These are phyloP conservation scores for Solea solea DNA, from an alignment of 2,113 vertebrate genomes.

Conservation along the genomic window DNA sequence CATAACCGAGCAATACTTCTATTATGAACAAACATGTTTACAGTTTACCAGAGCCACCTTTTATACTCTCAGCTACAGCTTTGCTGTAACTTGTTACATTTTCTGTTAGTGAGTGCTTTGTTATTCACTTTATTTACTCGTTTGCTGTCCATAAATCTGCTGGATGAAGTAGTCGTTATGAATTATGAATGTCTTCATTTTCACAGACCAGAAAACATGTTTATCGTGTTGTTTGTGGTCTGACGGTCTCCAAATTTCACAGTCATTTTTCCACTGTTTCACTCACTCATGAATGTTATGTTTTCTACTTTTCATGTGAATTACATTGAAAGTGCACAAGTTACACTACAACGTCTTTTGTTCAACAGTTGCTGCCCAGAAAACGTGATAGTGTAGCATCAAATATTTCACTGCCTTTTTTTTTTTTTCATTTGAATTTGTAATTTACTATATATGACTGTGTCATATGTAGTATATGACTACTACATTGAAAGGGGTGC, in stretches of 20 bases:
- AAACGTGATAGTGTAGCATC: slow-evolving; percentile 19
- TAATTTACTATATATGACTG: not conserved
- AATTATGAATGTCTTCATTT: not conserved
- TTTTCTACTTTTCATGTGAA: slow-evolving; percentile 17
- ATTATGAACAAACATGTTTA: not conserved
- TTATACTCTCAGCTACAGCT: not conserved
- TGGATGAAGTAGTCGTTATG: not conserved
- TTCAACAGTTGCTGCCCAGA: slow-evolving; percentile 2
- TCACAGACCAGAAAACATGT: not conserved
- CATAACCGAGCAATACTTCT: slow-evolving; percentile 25
- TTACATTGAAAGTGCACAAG: not conserved
- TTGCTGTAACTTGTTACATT: not conserved
- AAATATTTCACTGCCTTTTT: not conserved
- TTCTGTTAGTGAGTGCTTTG: not conserved
- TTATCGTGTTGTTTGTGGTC: not conserved
- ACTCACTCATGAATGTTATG: slow-evolving; percentile 34
- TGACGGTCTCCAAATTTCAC: not conserved
- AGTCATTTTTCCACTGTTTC: not conserved
- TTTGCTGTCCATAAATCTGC: slow-evolving; percentile 6
- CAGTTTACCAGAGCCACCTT: not conserved
- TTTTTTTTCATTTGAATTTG: not conserved
- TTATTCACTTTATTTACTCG: slow-evolving; percentile 5
- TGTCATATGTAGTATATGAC: not conserved
- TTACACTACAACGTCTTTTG: slow-evolving; percentile 1
- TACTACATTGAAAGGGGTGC: slow-evolving; percentile 10